Base-by-base conservation (phyloP, 1,140 invertebrate species). In the Tribolium castaneum region DNA sequence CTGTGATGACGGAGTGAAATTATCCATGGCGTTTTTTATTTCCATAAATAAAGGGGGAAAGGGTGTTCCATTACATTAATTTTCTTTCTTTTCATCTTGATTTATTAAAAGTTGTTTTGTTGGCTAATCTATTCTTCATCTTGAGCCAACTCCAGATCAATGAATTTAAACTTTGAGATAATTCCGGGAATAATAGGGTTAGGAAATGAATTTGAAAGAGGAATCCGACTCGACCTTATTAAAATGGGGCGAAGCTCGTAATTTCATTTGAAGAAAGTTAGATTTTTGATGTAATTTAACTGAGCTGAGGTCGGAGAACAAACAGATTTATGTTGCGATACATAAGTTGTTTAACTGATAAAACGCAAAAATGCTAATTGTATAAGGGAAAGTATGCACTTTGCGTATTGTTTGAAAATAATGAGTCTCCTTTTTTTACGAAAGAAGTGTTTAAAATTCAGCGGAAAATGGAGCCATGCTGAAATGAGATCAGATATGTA, bases 81-180 rank as follows among this genome's bases (percentile, higher is more conserved):
- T 59, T 59, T 59, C 59, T 66, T 66, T 66, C 30, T 35, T 35
- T 66, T 66, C 59, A 35, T 66, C 30, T 35, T 66, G 59, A 66
- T 66, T 66, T 66, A 66, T 66, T 66, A 66, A 66, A 66, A 66
- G 22, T 66, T 66, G 59, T 66, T 35, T 66, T 34, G 59, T 66
- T 66, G 30, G 59, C 59, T 66, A 66, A 66, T 66, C 59, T 66
- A 35, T 66, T 66, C 25, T 66, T 66, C 59, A 66, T 66, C 25
- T 66, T 35, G n/a, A 12, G 30, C 59, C 12, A 66, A 66, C 59
- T 66, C 12, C 30, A 66, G 59, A 66, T 66, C 59, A 35, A 66
- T 66, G 59, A 66, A 66, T 35, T 66, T 66, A 66, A 66, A 66
- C 59, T 66, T 66, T 66, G 59, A 66, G 25, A 66, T 66, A 66